These are phyloP conservation scores for Caranx ignobilis DNA, from an alignment of 2,113 vertebrate species.

Conservation along the genomic window DNA sequence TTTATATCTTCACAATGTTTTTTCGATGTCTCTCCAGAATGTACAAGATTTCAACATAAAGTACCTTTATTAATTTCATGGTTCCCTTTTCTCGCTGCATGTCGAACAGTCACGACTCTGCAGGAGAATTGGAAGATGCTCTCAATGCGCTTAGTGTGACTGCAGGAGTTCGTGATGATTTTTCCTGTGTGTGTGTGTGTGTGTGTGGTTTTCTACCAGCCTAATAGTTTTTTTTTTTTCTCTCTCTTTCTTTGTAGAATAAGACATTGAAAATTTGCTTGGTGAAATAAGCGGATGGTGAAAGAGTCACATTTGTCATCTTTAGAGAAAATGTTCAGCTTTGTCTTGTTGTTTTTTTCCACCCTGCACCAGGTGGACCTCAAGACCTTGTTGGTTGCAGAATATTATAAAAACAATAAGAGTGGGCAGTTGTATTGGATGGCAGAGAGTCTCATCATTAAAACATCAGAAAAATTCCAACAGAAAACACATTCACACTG, in stretches of 20 bases:
- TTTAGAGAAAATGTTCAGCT: not conserved
- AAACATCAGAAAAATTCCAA: not conserved
- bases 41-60: slow-evolving; percentile 31
- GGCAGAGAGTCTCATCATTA: not conserved
- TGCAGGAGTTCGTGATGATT: not conserved
- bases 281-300: not conserved
- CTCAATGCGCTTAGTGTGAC: not conserved
- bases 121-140: slow-evolving; percentile 15
- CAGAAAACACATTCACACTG: not conserved
- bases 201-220: not conserved
- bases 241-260: not conserved
- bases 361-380: not conserved
- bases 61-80: slow-evolving; percentile 44
- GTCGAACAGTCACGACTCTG: slow-evolving; percentile 52
- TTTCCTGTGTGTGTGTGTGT: not conserved
- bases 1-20: not conserved
- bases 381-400: not conserved
- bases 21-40: not conserved
- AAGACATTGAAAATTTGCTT: not conserved
- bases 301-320: slow-evolving; percentile 1
- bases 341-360: not conserved
- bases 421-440: not conserved
- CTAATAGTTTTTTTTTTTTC: not conserved
- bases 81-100: slow-evolving; percentile 47
- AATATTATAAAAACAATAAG: not conserved